phyloP scores from a whole-genome alignment of 2,888 invertebrate species.

The Cephus sareptanus region DNA sequence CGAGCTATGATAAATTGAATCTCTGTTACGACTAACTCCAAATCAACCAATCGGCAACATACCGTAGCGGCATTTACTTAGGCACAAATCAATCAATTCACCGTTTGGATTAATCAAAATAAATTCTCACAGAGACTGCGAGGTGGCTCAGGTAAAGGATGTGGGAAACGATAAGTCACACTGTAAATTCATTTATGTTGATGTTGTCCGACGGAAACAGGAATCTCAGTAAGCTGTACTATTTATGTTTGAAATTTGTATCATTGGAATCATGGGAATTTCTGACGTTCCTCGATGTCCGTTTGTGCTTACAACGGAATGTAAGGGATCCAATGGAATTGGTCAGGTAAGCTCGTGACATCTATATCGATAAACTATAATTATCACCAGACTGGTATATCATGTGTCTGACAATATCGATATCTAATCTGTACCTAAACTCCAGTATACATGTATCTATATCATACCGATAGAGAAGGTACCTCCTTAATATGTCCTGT shows the following conservation, averaged over 20 bases:
- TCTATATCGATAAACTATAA: neutral
- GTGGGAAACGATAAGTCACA: neutral
- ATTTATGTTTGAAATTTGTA: neutral
- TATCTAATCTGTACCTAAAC: neutral
- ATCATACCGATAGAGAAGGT: neutral
- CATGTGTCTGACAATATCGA: neutral
- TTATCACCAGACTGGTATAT: neutral
- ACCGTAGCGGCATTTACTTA: neutral
- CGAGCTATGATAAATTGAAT: neutral
- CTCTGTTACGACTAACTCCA: neutral
- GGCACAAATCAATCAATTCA: neutral
- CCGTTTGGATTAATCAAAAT: neutral
- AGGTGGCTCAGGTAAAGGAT: neutral
- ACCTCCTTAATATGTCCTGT: conserved; percentile 12
- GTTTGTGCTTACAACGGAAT: neutral
- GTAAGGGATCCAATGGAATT: neutral
- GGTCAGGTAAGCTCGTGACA: neutral
- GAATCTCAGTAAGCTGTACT: neutral
- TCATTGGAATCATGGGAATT: neutral
- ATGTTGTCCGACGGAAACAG: neutral
- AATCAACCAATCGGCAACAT: neutral
- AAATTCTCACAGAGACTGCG: neutral
- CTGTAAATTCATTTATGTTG: neutral
- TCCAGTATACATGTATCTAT: neutral
- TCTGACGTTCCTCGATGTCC: neutral